Base-by-base conservation (phyloP, 2,113 vertebrate genomes). In the Pterocles burchelli region DNA sequence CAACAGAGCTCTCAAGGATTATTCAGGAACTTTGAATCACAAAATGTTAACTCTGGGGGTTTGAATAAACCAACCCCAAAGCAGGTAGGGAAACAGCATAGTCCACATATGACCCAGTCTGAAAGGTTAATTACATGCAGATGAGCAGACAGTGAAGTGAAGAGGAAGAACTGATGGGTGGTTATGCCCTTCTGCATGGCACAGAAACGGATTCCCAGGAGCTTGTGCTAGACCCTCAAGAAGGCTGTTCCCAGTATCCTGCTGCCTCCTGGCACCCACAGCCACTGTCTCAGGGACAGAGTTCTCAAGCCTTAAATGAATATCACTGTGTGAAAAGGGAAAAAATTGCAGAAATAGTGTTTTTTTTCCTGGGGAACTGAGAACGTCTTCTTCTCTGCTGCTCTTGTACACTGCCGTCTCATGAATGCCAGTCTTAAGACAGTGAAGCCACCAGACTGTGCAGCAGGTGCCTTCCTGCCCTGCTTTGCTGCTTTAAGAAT, bases 171-270 rank as follows among this genome's bases (percentile, higher is more conserved):
- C 19, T 33, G 57, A 26, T 8, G 41, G 28, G n/a, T 7, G 4
- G 34, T 48, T 71, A 57, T 7, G 78, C 8, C 19, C 19, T 83
- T 57, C 70, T 71, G 20, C 36, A 36, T 11, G 41, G 45, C 1
- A 11, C 34, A 93, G 66, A 79, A 85, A 55, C 28, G 5, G 29
- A 83, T n/a, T 65, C 41, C 45, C 17, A 33, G 11, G 9, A 82
- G 26, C 34, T 72, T 0, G 2, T 38, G 22, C 5, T 2, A 3
- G 15, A 33, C 14, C 58, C 24, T n/a, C 20, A 45, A 43, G 7
- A 90, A 38, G 2, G n/a, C 57, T 62, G 25, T 29, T 89, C 55
- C 74, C 26, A 36, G 21, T 28, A 62, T 31, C 28, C 48, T 59
- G 34, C 29, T 78, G 45, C 10, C 77, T 77, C 14, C 43, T 52